A percentile compares a stretch with the other conserved stretches of the same genome.
phyloP scores from a whole-genome alignment of 2,888 invertebrate genomes.

The Aspidiotus destructor region DNA sequence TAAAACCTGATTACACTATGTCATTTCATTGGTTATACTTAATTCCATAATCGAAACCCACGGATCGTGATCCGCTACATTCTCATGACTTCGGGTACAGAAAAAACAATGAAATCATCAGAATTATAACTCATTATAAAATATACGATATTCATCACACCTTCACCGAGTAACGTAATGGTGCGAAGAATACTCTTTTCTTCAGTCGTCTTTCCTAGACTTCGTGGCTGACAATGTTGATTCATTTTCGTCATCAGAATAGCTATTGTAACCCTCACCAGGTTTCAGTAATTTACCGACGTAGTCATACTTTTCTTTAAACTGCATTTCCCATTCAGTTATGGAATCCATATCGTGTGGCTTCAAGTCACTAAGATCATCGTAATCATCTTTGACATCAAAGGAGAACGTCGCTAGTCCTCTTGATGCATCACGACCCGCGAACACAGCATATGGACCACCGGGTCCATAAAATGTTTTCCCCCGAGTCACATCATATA shows the following conservation, averaged over 20 bases:
- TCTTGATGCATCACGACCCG: constrained; percentile 88
- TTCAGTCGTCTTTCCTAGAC: constrained; percentile 20
- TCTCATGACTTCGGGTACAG: too few relatives aligned
- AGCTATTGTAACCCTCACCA: constrained; percentile 79
- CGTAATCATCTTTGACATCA: constrained; percentile 51
- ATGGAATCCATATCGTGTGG: constrained; percentile 91
- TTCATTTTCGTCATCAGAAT: constrained; percentile 75
- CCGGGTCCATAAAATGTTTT: constrained; percentile 89
- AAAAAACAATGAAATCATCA: too few relatives aligned
- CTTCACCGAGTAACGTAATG: too few relatives aligned
- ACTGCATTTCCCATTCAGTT: constrained; percentile 94
- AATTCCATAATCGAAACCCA: too few relatives aligned
- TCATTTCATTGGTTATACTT: too few relatives aligned
- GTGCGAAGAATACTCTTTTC: not conserved
- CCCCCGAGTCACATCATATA: constrained; percentile 88
- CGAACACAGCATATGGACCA: constrained; percentile 89
- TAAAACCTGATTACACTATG: too few relatives aligned
- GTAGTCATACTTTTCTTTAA: constrained; percentile 88
- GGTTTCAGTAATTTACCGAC: constrained; percentile 84
- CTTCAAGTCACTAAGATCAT: constrained; percentile 89
- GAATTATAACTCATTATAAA: too few relatives aligned
- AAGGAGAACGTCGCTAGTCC: constrained; percentile 90
- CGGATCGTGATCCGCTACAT: too few relatives aligned
- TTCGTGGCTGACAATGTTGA: not conserved
- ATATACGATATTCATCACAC: too few relatives aligned